Conservation (phyloP, 2,113 vertebrate genomes). For the Forbesichthys papilliferus region DNA sequence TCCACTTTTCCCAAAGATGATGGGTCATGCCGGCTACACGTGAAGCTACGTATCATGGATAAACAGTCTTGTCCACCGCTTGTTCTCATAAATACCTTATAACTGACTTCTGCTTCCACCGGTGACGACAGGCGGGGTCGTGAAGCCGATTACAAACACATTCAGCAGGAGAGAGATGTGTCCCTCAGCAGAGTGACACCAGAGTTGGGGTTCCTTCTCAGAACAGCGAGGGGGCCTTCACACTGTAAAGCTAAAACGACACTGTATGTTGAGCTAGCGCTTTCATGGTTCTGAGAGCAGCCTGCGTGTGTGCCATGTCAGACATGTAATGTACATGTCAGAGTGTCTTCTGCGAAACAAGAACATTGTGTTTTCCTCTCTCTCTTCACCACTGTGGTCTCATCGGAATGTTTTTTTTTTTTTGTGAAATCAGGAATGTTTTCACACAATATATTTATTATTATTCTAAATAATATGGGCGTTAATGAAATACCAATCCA, state of each 20-base stretch:
- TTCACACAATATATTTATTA: too few relatives aligned
- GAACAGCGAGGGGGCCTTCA: slow-evolving; percentile 47
- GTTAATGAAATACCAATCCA: too few relatives aligned
- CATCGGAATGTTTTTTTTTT: too few relatives aligned
- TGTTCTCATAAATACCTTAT: not conserved
- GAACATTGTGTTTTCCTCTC: too few relatives aligned
- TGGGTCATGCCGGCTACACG: not conserved
- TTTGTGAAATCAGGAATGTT: too few relatives aligned
- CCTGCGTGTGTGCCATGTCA: slow-evolving; percentile 20
- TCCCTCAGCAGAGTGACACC: slow-evolving; percentile 28
- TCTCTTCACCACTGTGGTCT: too few relatives aligned
- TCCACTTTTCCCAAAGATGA: not conserved
- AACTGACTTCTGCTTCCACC: slow-evolving; percentile 26
- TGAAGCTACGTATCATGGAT: not conserved
- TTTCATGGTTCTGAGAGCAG: slow-evolving; percentile 47
- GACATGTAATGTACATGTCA: slow-evolving; percentile 26
- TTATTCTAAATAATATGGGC: too few relatives aligned
- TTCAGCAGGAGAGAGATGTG: slow-evolving; percentile 24
- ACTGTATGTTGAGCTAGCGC: slow-evolving; percentile 38
- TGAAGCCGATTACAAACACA: slow-evolving; percentile 48
- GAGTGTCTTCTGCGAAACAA: too few relatives aligned
- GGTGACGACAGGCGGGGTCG: slow-evolving; percentile 35
- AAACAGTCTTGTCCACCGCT: not conserved
- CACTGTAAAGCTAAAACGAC: slow-evolving; percentile 55
- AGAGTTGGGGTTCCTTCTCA: slow-evolving; percentile 26